phyloP scores from a whole-genome alignment of 2,797 vertebrate species.

The Chaetophractus vellerosus region DNA sequence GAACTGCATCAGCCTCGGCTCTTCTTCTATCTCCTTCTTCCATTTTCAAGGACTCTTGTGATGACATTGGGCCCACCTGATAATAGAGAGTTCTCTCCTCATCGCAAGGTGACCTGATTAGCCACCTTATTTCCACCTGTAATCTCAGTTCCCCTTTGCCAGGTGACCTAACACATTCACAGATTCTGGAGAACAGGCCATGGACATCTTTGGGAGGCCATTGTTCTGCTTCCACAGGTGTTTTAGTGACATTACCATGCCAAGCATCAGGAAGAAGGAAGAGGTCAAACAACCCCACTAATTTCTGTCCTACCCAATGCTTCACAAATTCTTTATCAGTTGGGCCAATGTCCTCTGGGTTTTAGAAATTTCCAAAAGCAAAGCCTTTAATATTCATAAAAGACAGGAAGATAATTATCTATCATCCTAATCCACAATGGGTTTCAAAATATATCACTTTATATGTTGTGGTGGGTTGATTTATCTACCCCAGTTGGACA shows the following conservation, averaged over 20 bases:
- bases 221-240: background rate
- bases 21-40: background rate
- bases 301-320: background rate
- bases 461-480: background rate
- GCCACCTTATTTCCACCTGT: too few species aligned
- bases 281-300: background rate
- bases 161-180: too few species aligned
- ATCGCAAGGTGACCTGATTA: too few species aligned
- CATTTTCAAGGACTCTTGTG: background rate
- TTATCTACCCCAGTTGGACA: too few species aligned
- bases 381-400: background rate
- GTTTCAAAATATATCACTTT: background rate
- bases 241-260: fast-evolving
- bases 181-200: too few species aligned
- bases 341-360: background rate
- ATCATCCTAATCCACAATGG: background rate
- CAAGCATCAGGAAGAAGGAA: too few species aligned
- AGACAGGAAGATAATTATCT: background rate
- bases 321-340: too few species aligned
- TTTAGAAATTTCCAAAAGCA: background rate
- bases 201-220: background rate
- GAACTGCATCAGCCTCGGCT: background rate
- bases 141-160: too few species aligned
- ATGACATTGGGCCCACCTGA: background rate
- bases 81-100: too few species aligned